These are phyloP conservation scores for Chymomyza caudatula DNA, from an alignment of 2,888 invertebrate species.

Conservation along the genomic window DNA sequence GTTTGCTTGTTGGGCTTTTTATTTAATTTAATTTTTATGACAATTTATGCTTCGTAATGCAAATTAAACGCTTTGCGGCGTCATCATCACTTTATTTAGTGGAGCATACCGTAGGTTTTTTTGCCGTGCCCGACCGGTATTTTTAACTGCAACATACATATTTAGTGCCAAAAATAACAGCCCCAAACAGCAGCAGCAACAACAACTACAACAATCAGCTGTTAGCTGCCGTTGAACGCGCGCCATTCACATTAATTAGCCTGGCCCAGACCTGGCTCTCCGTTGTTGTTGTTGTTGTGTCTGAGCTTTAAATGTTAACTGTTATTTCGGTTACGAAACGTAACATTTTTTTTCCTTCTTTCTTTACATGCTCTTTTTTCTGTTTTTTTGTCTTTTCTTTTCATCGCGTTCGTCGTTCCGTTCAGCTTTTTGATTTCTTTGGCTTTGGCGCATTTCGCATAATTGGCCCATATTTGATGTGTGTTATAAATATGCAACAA, in stretches of 20 bases:
- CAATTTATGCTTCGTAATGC: constrained; percentile 67
- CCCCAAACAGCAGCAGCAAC: too few species aligned
- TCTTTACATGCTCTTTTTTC: constrained; percentile 16
- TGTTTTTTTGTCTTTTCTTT: too few species aligned
- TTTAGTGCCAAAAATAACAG: not conserved
- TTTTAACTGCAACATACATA: not conserved
- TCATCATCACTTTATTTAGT: constrained; percentile 50
- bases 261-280: constrained; percentile 33
- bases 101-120: constrained; percentile 40
- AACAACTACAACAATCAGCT: constrained; percentile 33
- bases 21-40: constrained; percentile 67
- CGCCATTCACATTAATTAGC: constrained; percentile 51
- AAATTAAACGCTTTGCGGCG: constrained; percentile 59
- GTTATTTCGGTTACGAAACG: constrained; percentile 69
- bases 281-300: constrained; percentile 22
- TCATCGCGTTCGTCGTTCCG: constrained; percentile 5
- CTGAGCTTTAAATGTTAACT: constrained; percentile 44
- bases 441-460: constrained; percentile 43
- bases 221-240: constrained; percentile 38
- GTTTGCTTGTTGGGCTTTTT: constrained; percentile 32
- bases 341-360: constrained; percentile 32
- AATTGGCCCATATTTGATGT: constrained; percentile 62
- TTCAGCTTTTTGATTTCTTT: constrained; percentile 8
- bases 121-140: not conserved
- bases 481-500: constrained; percentile 35